Percentiles rank a stretch among this genome's conserved stretches.
Evolutionary conservation across 2,797 vertebrate species (phyloP).

Genomic region (Chelon labrosus): DNA sequence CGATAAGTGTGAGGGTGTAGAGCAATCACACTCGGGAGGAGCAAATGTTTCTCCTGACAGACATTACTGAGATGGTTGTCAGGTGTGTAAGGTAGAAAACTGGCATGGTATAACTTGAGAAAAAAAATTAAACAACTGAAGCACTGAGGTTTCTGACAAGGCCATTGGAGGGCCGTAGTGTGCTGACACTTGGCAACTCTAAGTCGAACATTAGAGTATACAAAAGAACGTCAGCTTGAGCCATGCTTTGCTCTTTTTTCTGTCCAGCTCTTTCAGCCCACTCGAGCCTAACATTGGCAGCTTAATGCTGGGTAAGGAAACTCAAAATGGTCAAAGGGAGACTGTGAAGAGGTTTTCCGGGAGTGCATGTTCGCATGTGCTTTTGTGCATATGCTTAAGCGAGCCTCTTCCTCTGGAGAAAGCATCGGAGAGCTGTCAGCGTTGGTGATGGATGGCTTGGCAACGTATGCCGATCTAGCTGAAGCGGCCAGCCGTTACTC

Average conservation of each 20-base stretch:
- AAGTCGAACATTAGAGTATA: slow-evolving; percentile 1
- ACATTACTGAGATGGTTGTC: slow-evolving; percentile 11
- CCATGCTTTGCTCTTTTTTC: neutral
- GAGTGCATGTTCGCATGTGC: slow-evolving; percentile 12
- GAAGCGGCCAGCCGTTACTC: slow-evolving; percentile 55
- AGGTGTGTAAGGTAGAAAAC: slow-evolving; percentile 11
- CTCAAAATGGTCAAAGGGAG: slow-evolving; percentile 42
- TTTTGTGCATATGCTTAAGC: slow-evolving; percentile 3
- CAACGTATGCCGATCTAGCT: slow-evolving; percentile 62
- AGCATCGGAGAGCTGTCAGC: slow-evolving; percentile 54
- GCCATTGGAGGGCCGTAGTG: neutral
- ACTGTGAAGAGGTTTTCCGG: slow-evolving; percentile 21
- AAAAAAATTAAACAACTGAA: neutral
- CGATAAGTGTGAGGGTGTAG: slow-evolving; percentile 13
- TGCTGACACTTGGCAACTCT: slow-evolving; percentile 24
- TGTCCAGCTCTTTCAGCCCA: neutral
- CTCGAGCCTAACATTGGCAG: slow-evolving; percentile 9
- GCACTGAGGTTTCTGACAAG: neutral
- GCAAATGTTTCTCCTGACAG: slow-evolving; percentile 7
- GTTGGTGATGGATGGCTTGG: slow-evolving; percentile 60
- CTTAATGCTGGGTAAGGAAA: slow-evolving; percentile 45
- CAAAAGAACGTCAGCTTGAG: neutral
- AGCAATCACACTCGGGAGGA: slow-evolving; percentile 2
- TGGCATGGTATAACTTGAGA: neutral
- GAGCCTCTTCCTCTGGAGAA: slow-evolving; percentile 46